phyloP scores from a whole-genome alignment of 2,113 vertebrate genomes.

The Megaleporinus macrocephalus region DNA sequence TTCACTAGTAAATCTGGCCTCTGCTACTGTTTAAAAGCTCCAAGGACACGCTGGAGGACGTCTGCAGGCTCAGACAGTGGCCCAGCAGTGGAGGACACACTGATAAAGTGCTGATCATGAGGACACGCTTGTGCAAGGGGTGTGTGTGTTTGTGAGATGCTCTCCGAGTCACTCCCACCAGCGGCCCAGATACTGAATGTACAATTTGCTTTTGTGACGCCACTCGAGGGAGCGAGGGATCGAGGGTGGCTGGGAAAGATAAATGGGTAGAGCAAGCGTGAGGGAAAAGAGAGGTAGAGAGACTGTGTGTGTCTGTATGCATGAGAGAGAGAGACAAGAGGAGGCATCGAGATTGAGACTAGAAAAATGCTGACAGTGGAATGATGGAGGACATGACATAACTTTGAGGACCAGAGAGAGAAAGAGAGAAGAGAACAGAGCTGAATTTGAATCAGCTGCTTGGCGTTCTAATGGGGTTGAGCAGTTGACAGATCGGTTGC shows the following conservation, averaged over 20 bases:
- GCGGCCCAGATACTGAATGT: constrained; percentile 62
- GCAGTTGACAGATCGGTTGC: constrained; percentile 19
- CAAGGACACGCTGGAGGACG: constrained; percentile 41
- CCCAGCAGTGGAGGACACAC: constrained; percentile 56
- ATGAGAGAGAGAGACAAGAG: neutral
- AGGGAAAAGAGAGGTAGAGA: neutral
- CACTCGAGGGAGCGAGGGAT: constrained; percentile 28
- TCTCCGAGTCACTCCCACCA: constrained; percentile 39
- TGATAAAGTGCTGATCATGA: constrained; percentile 67
- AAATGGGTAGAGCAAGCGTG: neutral
- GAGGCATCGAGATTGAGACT: neutral
- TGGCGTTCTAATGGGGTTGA: constrained; percentile 15
- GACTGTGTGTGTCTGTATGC: neutral
- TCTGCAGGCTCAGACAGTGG: constrained; percentile 21
- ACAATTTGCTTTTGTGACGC: constrained; percentile 61
- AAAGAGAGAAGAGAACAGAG: neutral
- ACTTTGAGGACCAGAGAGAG: constrained; percentile 2
- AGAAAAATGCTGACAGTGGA: constrained; percentile 13
- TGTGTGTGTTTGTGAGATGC: constrained; percentile 38
- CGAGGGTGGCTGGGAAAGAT: neutral
- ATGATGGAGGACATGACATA: neutral
- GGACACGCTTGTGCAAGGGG: constrained; percentile 36
- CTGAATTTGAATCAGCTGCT: constrained; percentile 30
- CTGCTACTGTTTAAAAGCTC: neutral
- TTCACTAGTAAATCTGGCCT: neutral